Evolutionary conservation across 2,888 invertebrate species (phyloP), one percentile per base, ranked within the genome.

Genomic region (Molorchus minor): DNA sequence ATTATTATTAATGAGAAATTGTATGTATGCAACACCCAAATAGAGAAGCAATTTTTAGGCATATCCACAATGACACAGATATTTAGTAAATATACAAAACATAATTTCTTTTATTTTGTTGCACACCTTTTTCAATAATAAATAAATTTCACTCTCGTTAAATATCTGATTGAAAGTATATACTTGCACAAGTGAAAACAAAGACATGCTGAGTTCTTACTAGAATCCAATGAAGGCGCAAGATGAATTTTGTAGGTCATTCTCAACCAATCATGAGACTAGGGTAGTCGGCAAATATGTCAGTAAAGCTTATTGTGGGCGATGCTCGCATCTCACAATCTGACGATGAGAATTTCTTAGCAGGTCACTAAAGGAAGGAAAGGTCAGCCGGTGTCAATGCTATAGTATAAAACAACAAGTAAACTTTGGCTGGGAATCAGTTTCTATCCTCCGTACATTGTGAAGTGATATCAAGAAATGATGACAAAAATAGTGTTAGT

Each of bases 211-310:
- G 12, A n/a, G 1, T 2, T 29, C 38, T 54, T 20, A 20, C 29
- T 16, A 15, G 51, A 58, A 56, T 52, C 71, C 73, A 75, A 73
- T 71, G 61, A 55, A 58, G 53, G 53, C 51, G 49, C 55, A 62
- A 63, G 70, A 70, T 68, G 46, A 65, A 56, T 58, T 68, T 75
- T 73, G 74, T 79, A 70, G 78, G 79, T 76, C 79, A 76, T 49
- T 64, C 63, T 62, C 70, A 64, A 65, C 78, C 78, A 77, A 77
- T 77, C 69, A 69, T 61, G 64, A 72, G 74, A 75, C 75, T 76
- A 75, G 78, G 78, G 77, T 77, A 77, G 74, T 76, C 75, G 75
- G 76, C 75, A 78, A 78, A 78, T 77, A 73, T 77, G 77, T 75
- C 78, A 76, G 72, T 68, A 74, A 72, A 71, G 56, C 64, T 62